Base-by-base conservation (phyloP, 2,113 vertebrate genomes). In the Abramis brama region DNA sequence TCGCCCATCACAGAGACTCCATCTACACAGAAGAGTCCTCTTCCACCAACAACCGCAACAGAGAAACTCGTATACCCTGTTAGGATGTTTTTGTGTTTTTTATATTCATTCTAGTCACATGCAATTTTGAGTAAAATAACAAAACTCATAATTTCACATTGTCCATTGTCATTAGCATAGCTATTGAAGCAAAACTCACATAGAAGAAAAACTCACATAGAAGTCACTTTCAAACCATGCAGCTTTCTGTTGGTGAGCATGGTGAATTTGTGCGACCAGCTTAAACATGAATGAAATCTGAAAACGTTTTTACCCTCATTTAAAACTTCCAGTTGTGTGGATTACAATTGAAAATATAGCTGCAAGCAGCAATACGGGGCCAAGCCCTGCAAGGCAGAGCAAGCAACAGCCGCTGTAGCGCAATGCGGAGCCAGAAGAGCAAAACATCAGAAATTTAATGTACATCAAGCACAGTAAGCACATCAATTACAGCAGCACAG, bases 31-130 rank as follows among this genome's bases (percentile, higher is more conserved):
- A 36, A 71, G 23, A 85, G 33, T 8, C 85, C 52, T 50, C 36
- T 62, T 30, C 71, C 55, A 21, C 30, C 68, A 9, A 43, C 71
- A 30, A 19, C 27, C 3, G 23, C 47, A 9, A 15, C 13, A 11
- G 75, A 88, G 30, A 82, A 86, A 73, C 66, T 70, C 23, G 21
- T 21, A 64, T 36, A 45, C 76, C 77, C 25, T 15, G 19, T 84
- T 6, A 77, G 21, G 68, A 88, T 86, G 27, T 23, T n/a, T 74
- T 60, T 62, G 5, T 78, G 55, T 62, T 23, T 74, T 47, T 47
- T 45, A 45, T 74, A 23, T 17, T 62, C 6, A 62, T 13, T 79
- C 12, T 43, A 79, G 17, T 57, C 25, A 33, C 47, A n/a, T 60
- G 12, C 39, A 45, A 27, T 64, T 12, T 45, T 73, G 23, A 74